Percentiles rank a stretch among this genome's conserved stretches.
These are phyloP conservation scores for Lasiurus cinereus DNA, from an alignment of 2,113 vertebrate species.

Conservation along the genomic window DNA sequence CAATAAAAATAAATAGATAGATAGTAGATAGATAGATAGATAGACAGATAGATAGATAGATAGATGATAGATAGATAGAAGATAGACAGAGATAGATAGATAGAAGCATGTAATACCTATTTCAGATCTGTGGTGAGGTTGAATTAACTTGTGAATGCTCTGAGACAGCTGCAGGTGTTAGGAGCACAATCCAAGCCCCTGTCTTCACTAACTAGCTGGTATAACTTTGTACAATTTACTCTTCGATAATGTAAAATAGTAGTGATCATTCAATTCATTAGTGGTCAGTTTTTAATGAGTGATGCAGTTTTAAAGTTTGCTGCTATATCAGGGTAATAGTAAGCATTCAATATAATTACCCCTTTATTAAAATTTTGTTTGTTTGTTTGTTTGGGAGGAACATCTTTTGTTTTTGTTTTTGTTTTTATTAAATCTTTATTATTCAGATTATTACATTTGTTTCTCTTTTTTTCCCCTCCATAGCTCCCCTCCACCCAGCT, in stretches of 20 bases:
- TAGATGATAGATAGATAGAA: background rate
- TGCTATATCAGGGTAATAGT: background rate
- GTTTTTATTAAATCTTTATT: too few species aligned
- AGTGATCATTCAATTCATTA: background rate
- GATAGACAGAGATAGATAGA: background rate
- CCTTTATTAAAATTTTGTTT: background rate
- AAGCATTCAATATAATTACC: background rate
- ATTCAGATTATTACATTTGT: too few species aligned
- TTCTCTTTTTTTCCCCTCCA: too few species aligned
- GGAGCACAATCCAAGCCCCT: background rate
- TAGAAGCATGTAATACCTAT: background rate
- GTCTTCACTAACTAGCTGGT: background rate
- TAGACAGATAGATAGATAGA: background rate
- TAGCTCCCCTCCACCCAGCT: too few species aligned
- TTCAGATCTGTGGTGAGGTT: background rate
- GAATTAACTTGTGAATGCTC: background rate
- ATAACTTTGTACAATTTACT: background rate
- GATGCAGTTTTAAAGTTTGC: background rate
- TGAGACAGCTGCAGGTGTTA: background rate
- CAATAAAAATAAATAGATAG: background rate
- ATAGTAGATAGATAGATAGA: background rate
- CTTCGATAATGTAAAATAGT: background rate
- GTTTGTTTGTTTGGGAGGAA: too few species aligned
- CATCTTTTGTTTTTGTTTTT: too few species aligned
- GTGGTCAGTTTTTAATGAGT: background rate